These are phyloP conservation scores for Molorchus minor DNA, from an alignment of 2,888 invertebrate genomes.

Conservation along the genomic window DNA sequence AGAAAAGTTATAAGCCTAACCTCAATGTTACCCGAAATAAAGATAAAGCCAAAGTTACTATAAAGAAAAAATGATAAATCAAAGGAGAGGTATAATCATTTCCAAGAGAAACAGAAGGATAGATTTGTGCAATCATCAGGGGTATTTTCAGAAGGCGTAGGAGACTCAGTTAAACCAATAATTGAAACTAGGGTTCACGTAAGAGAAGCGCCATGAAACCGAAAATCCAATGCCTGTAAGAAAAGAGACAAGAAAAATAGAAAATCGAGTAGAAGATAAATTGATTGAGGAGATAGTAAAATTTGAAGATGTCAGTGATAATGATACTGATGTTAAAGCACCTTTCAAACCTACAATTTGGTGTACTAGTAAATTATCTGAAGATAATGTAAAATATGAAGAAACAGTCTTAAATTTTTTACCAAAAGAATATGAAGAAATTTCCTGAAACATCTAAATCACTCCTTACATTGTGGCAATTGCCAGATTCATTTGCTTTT, in stretches of 20 bases:
- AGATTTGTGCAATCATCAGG: slow-evolving; percentile 33
- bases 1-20: slow-evolving; percentile 58
- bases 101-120: slow-evolving; percentile 30
- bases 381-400: slow-evolving; percentile 20
- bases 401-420: slow-evolving; percentile 19
- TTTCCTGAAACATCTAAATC: slow-evolving; percentile 49
- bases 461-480: slow-evolving; percentile 53
- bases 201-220: neutral
- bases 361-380: slow-evolving; percentile 12
- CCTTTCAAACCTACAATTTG: slow-evolving; percentile 26
- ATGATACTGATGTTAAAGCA: slow-evolving; percentile 25
- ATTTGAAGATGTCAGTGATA: slow-evolving; percentile 21
- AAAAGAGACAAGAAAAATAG: neutral
- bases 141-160: slow-evolving; percentile 38
- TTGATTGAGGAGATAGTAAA: slow-evolving; percentile 24
- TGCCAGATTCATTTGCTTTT: slow-evolving; percentile 57
- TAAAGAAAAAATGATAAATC: slow-evolving; percentile 10
- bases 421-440: slow-evolving; percentile 39
- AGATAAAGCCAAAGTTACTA: slow-evolving; percentile 46
- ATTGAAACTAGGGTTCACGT: too few species aligned
- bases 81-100: slow-evolving; percentile 2
- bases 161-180: neutral
- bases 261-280: slow-evolving; percentile 6
- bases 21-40: slow-evolving; percentile 57
- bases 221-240: slow-evolving; percentile 2